Conservation (phyloP, 92 coral and sea anemone genomes). For the Porites cylindrica region DNA sequence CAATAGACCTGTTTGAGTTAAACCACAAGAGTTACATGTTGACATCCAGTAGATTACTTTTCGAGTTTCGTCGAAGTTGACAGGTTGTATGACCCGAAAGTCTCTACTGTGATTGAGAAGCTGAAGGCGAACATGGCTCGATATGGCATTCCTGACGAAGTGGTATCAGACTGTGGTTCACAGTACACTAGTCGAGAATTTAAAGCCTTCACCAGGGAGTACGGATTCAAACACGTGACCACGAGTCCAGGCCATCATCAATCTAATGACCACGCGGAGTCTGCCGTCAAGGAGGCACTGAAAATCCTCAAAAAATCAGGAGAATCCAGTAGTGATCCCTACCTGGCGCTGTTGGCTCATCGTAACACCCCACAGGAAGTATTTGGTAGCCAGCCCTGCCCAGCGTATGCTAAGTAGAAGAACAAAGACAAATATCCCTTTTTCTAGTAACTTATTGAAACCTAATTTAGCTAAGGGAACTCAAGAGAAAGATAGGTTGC, state of each 20-base stretch:
- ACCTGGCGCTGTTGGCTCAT: slow-evolving; percentile 16
- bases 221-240: neutral
- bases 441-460: neutral
- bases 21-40: slow-evolving; percentile 47
- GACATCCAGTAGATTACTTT: slow-evolving; percentile 51
- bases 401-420: slow-evolving; percentile 52
- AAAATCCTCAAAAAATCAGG: slow-evolving; percentile 33
- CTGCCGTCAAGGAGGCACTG: slow-evolving; percentile 53
- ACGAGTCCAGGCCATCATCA: slow-evolving; percentile 37
- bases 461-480: neutral
- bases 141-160: slow-evolving; percentile 50
- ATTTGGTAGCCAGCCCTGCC: slow-evolving; percentile 32
- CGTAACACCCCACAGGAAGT: slow-evolving; percentile 55
- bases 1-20: slow-evolving; percentile 35
- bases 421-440: slow-evolving; percentile 9
- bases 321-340: slow-evolving; percentile 16
- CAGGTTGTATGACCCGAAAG: slow-evolving; percentile 24
- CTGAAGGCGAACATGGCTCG: slow-evolving; percentile 20
- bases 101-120: slow-evolving; percentile 29
- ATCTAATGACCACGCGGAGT: slow-evolving; percentile 45
- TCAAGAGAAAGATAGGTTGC: neutral
- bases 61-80: slow-evolving; percentile 31
- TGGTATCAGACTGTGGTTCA: slow-evolving; percentile 32
- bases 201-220: slow-evolving; percentile 11
- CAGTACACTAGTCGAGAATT: slow-evolving; percentile 6